A percentile compares a stretch with the other conserved stretches of the same genome.
Evolutionary conservation across 1,140 invertebrate species (phyloP).

Genomic region (Neodiprion lecontei): DNA sequence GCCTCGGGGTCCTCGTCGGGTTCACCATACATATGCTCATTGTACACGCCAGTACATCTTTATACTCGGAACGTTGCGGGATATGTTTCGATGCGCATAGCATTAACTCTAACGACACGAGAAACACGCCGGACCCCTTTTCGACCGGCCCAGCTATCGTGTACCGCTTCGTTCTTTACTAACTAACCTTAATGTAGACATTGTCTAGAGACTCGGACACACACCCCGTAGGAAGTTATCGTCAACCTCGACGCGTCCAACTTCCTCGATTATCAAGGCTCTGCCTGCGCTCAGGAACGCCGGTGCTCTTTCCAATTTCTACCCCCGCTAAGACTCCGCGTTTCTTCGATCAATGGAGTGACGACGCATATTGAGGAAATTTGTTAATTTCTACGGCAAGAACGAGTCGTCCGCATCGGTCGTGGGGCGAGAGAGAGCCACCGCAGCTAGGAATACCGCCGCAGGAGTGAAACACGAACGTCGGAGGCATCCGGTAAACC

Average conservation of each 20-base stretch:
- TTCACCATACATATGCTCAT: constrained; percentile 25
- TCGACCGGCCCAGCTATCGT: background rate
- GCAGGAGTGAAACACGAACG: no score
- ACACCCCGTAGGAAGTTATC: background rate
- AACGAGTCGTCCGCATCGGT: no score
- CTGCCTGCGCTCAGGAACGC: no score
- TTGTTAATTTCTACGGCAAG: background rate
- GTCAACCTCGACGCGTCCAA: background rate
- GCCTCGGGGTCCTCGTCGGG: background rate
- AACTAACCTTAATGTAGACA: constrained; percentile 15
- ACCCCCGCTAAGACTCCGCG: background rate
- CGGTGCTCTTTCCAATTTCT: background rate
- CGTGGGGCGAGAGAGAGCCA: background rate
- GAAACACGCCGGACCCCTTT: constrained; percentile 4
- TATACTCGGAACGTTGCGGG: constrained; percentile 5
- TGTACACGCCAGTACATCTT: background rate
- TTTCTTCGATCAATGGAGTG: background rate
- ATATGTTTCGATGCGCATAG: constrained; percentile 10
- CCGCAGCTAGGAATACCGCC: background rate
- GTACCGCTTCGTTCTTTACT: constrained; percentile 11
- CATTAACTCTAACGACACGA: constrained; percentile 13
- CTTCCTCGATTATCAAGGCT: no score
- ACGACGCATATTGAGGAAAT: background rate
- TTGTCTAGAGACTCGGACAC: background rate
- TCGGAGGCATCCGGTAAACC: no score